Conservation (phyloP, 2,888 invertebrate genomes). For the Diarsia brunnea region DNA sequence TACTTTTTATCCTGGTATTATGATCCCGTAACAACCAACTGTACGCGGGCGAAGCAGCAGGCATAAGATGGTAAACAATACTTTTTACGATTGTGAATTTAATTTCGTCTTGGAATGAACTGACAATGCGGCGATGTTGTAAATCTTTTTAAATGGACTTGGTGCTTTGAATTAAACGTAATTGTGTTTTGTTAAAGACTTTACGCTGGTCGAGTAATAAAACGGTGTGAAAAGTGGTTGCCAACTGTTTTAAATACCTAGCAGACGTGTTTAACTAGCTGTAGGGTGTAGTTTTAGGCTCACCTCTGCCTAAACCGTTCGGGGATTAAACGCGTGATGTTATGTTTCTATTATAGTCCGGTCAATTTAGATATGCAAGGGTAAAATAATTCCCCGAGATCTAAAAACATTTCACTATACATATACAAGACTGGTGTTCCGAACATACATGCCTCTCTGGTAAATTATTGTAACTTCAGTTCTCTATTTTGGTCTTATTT, state of each 20-base stretch:
- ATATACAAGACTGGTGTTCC: too few species aligned
- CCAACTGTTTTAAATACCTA: not conserved
- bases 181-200: constrained; percentile 34
- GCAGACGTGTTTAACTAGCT: not conserved
- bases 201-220: constrained; percentile 12
- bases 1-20: too few species aligned
- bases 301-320: not conserved
- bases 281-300: not conserved
- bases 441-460: too few species aligned
- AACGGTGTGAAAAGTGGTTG: not conserved
- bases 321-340: not conserved
- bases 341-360: not conserved
- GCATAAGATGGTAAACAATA: constrained; percentile 1
- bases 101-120: constrained; percentile 20
- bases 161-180: constrained; percentile 20
- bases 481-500: too few species aligned
- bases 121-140: constrained; percentile 32
- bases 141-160: constrained; percentile 39
- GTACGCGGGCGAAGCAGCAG: too few species aligned
- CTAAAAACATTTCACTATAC: too few species aligned
- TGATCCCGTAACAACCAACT: too few species aligned
- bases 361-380: too few species aligned
- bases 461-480: too few species aligned
- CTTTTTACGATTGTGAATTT: constrained; percentile 37
- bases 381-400: too few species aligned